Evolutionary conservation across 2,113 vertebrate genomes (phyloP), one percentile per base, ranked within the genome.

Genomic region (Oophaga pumilio): DNA sequence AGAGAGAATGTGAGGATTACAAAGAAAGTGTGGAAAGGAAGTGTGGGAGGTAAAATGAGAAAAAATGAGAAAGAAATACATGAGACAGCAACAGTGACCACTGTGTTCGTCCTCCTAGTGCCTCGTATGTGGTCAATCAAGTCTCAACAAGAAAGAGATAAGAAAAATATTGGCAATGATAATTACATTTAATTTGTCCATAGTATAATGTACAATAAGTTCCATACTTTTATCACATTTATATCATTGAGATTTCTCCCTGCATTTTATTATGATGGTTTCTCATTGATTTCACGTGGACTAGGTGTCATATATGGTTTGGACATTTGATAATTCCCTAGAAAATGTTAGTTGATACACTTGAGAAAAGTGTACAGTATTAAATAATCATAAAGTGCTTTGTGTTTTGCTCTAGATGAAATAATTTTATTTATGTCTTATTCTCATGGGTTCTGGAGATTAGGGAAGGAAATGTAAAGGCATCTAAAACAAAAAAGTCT

Each of bases 31-130:
- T 85, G 76, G 82, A 85, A 73, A 85, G 73, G 14, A 80, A 81
- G 83, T 71, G 87, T 89, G 53, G 87, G 87, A 81, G 83, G 87
- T 20, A 76, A 88, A 84, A 64, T 64, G 26, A 64, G 64, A 78
- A 80, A 83, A 73, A 18, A 87, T 52, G 73, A 84, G n/a, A 79
- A 66, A 43, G 15, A 17, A 77, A 56, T 26, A 68, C 43, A 78
- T 56, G 24, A 68, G 24, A 50, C 49, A 79, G 52, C 64, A 85
- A 68, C 50, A 33, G 50, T 52, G 28, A 24, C 80, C 64, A 68
- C 13, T 53, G 6, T 0, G 8, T 82, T 66, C 20, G 59, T 49
- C 49, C 60, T n/a, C 43, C 60, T n/a, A 62, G 17, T 62, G 28
- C 11, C 28, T 60, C 50, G 28, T 43, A 6, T 66, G 13, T 26